A percentile compares a stretch with the other conserved stretches of the same genome.
Evolutionary conservation across 2,888 invertebrate species (phyloP).

Genomic region (Nephrocerus scutellatus): DNA sequence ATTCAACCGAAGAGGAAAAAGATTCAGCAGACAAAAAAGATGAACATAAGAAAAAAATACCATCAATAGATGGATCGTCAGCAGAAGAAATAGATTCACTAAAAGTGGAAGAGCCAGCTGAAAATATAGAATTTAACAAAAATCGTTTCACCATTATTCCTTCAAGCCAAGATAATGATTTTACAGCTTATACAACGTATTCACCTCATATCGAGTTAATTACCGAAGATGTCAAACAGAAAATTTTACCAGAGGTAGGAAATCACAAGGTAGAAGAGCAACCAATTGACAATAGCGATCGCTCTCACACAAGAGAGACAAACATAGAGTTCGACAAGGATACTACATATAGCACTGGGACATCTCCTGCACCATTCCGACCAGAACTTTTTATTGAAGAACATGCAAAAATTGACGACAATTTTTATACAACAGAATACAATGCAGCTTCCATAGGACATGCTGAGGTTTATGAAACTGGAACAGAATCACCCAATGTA

Average conservation of each 20-base stretch:
- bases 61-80: neutral
- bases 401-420: too few relatives aligned
- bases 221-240: constrained; percentile 8
- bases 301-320: too few relatives aligned
- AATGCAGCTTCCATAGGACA: too few relatives aligned
- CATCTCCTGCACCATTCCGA: too few relatives aligned
- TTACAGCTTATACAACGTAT: neutral
- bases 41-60: neutral
- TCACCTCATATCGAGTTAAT: too few relatives aligned
- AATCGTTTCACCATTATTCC: constrained; percentile 1
- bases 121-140: constrained; percentile 1
- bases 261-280: constrained; percentile 13
- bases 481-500: too few relatives aligned
- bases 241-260: constrained; percentile 10
- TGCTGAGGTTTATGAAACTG: too few relatives aligned
- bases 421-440: too few relatives aligned
- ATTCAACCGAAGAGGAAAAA: constrained; percentile 13
- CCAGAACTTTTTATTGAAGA: too few relatives aligned
- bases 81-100: neutral
- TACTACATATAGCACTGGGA: too few relatives aligned
- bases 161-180: neutral
- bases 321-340: neutral
- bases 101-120: neutral
- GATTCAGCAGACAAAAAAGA: constrained; percentile 20
- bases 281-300: constrained; percentile 4